These are phyloP conservation scores for Lycocerus yunnanus DNA, from an alignment of 2,888 invertebrate species.

Conservation along the genomic window DNA sequence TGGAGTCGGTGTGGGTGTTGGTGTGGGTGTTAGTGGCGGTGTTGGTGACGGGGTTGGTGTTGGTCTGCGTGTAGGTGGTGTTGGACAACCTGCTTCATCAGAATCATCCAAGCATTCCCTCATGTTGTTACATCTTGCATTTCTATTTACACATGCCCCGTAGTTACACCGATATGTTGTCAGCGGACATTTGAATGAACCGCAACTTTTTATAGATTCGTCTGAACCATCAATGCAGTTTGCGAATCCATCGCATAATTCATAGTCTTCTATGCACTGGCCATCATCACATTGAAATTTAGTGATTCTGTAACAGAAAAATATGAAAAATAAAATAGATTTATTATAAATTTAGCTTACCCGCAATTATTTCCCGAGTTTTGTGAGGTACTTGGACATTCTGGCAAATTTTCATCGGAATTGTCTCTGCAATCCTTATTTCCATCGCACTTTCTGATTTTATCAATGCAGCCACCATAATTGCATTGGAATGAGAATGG, in stretches of 20 bases:
- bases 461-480: slow-evolving; percentile 60
- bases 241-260: slow-evolving; percentile 54
- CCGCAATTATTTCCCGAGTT: slow-evolving; percentile 23
- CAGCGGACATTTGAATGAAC: slow-evolving; percentile 34
- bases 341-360: slow-evolving; percentile 22
- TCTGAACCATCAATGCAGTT: slow-evolving; percentile 57
- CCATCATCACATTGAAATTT: slow-evolving; percentile 43
- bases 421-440: slow-evolving; percentile 56
- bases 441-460: slow-evolving; percentile 52
- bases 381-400: slow-evolving; percentile 33
- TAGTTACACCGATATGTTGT: slow-evolving; percentile 42
- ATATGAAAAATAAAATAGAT: neutral
- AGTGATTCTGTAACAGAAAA: neutral
- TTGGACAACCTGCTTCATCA: slow-evolving; percentile 50
- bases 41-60: neutral
- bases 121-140: slow-evolving; percentile 59
- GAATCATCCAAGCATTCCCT: slow-evolving; percentile 59
- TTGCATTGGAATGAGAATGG: slow-evolving; percentile 56
- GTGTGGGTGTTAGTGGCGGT: neutral
- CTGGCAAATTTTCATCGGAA: slow-evolving; percentile 54
- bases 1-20: too few species aligned
- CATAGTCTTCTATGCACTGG: slow-evolving; percentile 50
- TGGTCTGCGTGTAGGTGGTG: neutral
- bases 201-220: slow-evolving; percentile 46
- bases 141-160: slow-evolving; percentile 51